phyloP scores from a whole-genome alignment of 2,888 invertebrate genomes.

The Agrypnus murinus region DNA sequence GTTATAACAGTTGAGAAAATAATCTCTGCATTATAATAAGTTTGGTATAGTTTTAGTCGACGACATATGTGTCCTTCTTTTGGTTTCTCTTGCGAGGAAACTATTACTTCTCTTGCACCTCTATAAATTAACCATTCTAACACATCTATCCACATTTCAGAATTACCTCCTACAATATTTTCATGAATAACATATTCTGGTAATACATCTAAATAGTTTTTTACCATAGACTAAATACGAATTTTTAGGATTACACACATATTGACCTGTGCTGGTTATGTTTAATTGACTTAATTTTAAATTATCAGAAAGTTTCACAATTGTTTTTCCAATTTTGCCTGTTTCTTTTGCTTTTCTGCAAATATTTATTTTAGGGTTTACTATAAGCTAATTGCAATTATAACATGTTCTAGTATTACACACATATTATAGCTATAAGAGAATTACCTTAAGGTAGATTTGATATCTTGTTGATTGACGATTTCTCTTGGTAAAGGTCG shows the following conservation, averaged over 20 bases:
- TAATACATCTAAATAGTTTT: conserved; percentile 15
- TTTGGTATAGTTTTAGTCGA: conserved; percentile 63
- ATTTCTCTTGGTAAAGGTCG: conserved; percentile 79
- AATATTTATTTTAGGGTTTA: no score
- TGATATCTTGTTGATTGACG: conserved; percentile 79
- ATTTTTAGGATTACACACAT: conserved; percentile 65
- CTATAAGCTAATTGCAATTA: no score
- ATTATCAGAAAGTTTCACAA: conserved; percentile 64
- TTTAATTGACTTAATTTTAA: conserved; percentile 65
- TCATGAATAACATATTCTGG: background rate
- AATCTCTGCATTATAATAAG: conserved; percentile 64
- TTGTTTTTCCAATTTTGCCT: conserved; percentile 64
- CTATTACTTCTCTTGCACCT: conserved; percentile 85
- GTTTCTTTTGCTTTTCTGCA: conserved; percentile 61
- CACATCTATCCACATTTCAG: conserved; percentile 71
- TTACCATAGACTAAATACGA: conserved; percentile 67
- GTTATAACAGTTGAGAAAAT: conserved; percentile 62
- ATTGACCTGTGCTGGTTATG: conserved; percentile 64
- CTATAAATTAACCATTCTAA: conserved; percentile 90
- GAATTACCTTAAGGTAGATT: conserved; percentile 80
- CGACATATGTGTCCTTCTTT: conserved; percentile 78
- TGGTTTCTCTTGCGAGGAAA: conserved; percentile 84
- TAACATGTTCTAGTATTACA: no score
- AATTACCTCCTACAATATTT: conserved; percentile 61
- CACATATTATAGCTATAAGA: no score